Base-by-base conservation (phyloP, 2,888 invertebrate species). In the Buathra laborator region DNA sequence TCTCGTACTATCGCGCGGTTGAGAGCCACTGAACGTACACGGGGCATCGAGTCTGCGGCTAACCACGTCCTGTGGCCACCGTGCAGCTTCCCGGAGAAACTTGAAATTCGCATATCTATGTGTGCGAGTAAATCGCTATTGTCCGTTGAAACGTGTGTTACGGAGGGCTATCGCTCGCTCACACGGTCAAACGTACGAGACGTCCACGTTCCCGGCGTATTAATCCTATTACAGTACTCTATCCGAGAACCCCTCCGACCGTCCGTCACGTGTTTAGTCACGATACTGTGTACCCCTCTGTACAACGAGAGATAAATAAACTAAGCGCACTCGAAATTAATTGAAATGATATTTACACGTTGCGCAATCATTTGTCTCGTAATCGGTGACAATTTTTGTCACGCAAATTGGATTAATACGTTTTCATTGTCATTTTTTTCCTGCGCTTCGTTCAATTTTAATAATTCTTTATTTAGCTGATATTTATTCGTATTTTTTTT, bases 161-260 rank as follows among this genome's bases (percentile, higher is more conserved):
- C 43, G 62, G 51, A 7, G 37, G 43, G 43, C 59, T 53, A 48
- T 71, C 64, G 48, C 16, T 37, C 37, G 62, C 19, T 44, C 68
- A 74, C 46, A 75, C 62, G 56, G 3, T 37, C 37, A n/a, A 56
- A 46, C 79, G 37, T 14, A 29, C 48, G 29, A 62, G 48, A 59
- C 81, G 70, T 56, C 74, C 59, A 75, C 81, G 74, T 75, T 81
- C 56, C 59, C 68, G 46, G 48, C 68, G 74, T 81, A 70, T 81
- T 81, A 76, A 81, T 81, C 81, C 81, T 81, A 76, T 81, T 81
- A 75, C 75, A 70, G 81, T 70, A 53, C 76, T 70, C 76, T 64
- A 56, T n/a, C 51, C 53, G 56, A 53, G 70, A 53, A 76, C 29
- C 62, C 44, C 43, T 74, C 37, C 7, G 68, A 62, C n/a, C 51